Conservation (phyloP, 2,888 invertebrate species). For the Synanthedon tipuliformis region DNA sequence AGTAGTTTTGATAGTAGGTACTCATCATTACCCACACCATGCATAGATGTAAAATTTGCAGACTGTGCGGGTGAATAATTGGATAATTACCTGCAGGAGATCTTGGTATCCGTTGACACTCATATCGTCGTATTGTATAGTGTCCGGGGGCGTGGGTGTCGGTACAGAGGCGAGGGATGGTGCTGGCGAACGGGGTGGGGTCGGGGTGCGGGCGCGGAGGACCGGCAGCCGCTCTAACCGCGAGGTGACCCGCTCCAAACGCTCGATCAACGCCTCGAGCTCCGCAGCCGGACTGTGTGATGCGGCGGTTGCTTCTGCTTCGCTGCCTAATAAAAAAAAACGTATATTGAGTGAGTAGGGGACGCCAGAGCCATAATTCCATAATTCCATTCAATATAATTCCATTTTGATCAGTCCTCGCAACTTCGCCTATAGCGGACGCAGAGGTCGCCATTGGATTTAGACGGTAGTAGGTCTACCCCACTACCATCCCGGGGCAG, state of each 20-base stretch:
- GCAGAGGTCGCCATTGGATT: too few species aligned
- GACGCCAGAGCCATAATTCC: too few species aligned
- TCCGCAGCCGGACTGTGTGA: slow-evolving; percentile 61
- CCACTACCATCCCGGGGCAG: too few species aligned
- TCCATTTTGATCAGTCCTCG: too few species aligned
- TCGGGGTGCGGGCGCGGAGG: slow-evolving; percentile 32
- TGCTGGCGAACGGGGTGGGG: slow-evolving; percentile 37
- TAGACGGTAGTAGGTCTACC: too few species aligned
- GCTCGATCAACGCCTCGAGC: slow-evolving; percentile 77
- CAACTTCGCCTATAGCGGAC: too few species aligned
- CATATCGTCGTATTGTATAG: slow-evolving; percentile 62
- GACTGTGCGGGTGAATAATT: too few species aligned
- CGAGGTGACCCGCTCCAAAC: slow-evolving; percentile 80
- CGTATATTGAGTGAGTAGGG: too few species aligned
- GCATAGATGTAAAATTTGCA: too few species aligned
- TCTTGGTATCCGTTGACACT: slow-evolving; percentile 82
- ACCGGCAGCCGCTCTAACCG: slow-evolving; percentile 73
- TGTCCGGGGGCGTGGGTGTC: slow-evolving; percentile 26
- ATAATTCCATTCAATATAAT: too few species aligned
- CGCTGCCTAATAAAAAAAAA: slow-evolving; percentile 24
- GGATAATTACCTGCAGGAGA: slow-evolving; percentile 64
- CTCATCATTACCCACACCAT: too few species aligned
- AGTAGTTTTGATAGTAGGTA: too few species aligned
- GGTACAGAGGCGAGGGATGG: slow-evolving; percentile 29
- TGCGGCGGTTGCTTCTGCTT: slow-evolving; percentile 54